Evolutionary conservation across 37 sponge, comb jelly and placozoan genomes (phyloP).

Genomic region (Geodia barretti): DNA sequence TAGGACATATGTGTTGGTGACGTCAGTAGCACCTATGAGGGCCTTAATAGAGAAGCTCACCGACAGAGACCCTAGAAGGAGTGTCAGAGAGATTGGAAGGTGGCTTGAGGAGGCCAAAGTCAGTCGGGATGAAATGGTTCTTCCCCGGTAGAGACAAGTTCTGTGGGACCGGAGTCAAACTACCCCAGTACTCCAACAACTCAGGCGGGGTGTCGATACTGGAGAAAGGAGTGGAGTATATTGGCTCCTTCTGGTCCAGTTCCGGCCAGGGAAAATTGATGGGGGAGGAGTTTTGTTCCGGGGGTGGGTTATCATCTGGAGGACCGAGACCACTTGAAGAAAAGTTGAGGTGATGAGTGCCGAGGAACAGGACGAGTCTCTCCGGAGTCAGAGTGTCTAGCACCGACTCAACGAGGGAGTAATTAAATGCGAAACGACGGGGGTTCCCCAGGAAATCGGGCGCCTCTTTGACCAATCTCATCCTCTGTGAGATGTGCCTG

Average conservation of each 20-base stretch:
- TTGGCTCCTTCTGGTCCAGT: constrained; percentile 45
- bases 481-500: constrained; percentile 38
- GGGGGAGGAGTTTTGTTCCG: not conserved
- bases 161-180: not conserved
- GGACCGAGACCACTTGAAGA: not conserved
- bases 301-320: not conserved
- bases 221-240: constrained; percentile 34
- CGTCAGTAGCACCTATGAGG: no score
- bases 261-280: constrained; percentile 19
- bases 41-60: no score
- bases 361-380: constrained; percentile 52
- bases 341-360: constrained; percentile 16
- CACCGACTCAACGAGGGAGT: constrained; percentile 1
- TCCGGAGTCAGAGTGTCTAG: constrained; percentile 31
- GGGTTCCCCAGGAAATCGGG: constrained; percentile 75
- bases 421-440: constrained; percentile 30
- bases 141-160: not conserved
- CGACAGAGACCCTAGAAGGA: not conserved
- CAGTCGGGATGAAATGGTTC: constrained; percentile 14
- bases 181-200: constrained; percentile 24
- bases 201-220: constrained; percentile 7
- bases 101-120: constrained; percentile 5
- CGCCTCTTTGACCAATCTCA: constrained; percentile 56
- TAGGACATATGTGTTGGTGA: no score
- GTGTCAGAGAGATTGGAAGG: not conserved